A percentile compares a stretch with the other conserved stretches of the same genome.
Conservation (phyloP, 2,888 invertebrate species). For the Achlya flavicornis region DNA sequence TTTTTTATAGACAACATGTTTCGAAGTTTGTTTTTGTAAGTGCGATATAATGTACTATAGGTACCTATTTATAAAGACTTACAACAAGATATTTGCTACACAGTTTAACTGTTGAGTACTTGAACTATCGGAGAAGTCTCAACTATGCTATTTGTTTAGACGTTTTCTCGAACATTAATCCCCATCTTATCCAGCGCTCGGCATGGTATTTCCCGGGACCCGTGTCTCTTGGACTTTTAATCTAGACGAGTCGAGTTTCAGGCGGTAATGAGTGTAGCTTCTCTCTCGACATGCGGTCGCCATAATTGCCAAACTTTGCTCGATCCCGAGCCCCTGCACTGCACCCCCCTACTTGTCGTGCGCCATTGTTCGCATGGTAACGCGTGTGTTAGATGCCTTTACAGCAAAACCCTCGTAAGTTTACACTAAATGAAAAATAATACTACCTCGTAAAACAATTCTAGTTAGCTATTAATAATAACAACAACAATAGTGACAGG, state of each 20-base stretch:
- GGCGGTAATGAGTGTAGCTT: slow-evolving; percentile 80
- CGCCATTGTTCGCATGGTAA: slow-evolving; percentile 76
- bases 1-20: slow-evolving; percentile 39
- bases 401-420: slow-evolving; percentile 52
- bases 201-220: slow-evolving; percentile 50
- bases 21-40: background rate
- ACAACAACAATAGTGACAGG: too few relatives aligned
- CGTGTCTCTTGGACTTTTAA: slow-evolving; percentile 74
- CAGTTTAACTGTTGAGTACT: slow-evolving; percentile 43
- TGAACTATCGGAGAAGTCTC: slow-evolving; percentile 49
- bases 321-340: slow-evolving; percentile 63
- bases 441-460: slow-evolving; percentile 12
- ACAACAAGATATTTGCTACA: slow-evolving; percentile 30
- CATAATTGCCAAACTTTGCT: slow-evolving; percentile 83
- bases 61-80: background rate
- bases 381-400: slow-evolving; percentile 68
- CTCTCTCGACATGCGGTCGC: slow-evolving; percentile 82
- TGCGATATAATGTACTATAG: background rate
- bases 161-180: slow-evolving; percentile 49
- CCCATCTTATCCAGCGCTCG: slow-evolving; percentile 47
- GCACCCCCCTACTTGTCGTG: slow-evolving; percentile 69
- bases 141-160: slow-evolving; percentile 52
- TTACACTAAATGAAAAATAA: slow-evolving; percentile 31
- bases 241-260: slow-evolving; percentile 77
- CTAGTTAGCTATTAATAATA: background rate